These are phyloP conservation scores for Camponotus vicinus DNA, from an alignment of 1,140 invertebrate species.

Conservation along the genomic window DNA sequence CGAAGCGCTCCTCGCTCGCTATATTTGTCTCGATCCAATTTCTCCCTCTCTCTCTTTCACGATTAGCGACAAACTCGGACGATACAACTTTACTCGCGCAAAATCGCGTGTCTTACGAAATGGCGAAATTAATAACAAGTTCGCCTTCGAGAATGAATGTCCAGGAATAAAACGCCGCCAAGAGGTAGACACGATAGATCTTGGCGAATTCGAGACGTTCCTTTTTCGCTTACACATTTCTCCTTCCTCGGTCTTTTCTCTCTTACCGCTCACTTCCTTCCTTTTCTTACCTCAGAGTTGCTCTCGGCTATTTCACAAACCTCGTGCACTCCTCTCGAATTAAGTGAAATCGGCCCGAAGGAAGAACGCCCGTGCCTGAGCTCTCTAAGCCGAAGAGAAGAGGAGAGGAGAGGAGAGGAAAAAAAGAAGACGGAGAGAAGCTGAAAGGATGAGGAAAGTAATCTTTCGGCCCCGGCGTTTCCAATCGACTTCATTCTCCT, in stretches of 20 bases:
- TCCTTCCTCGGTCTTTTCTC: conserved; percentile 58
- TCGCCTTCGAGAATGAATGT: conserved; percentile 19
- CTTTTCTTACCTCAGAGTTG: conserved; percentile 17
- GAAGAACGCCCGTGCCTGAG: conserved; percentile 65
- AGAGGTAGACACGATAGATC: conserved; percentile 47
- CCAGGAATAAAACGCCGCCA: conserved; percentile 22
- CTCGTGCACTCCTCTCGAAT: conserved; percentile 72
- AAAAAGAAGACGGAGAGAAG: not conserved
- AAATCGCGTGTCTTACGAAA: conserved; percentile 20
- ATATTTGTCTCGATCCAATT: not conserved
- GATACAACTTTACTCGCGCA: not conserved
- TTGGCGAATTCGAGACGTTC: conserved; percentile 27
- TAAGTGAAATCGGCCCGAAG: conserved; percentile 79
- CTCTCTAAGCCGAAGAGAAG: conserved; percentile 47
- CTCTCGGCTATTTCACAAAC: conserved; percentile 67
- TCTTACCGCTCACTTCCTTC: conserved; percentile 48
- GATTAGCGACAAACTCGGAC: conserved; percentile 3
- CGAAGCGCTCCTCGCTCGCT: conserved; percentile 35
- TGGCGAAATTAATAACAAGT: conserved; percentile 47
- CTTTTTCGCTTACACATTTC: conserved; percentile 46
- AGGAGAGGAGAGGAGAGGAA: not conserved
- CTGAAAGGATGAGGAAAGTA: conserved; percentile 69
- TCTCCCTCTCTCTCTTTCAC: not conserved
- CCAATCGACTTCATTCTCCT: conserved; percentile 79
- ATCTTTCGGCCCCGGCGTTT: conserved; percentile 79